Conservation (phyloP, 2,797 vertebrate genomes). For the Corythornis leucogaster region DNA sequence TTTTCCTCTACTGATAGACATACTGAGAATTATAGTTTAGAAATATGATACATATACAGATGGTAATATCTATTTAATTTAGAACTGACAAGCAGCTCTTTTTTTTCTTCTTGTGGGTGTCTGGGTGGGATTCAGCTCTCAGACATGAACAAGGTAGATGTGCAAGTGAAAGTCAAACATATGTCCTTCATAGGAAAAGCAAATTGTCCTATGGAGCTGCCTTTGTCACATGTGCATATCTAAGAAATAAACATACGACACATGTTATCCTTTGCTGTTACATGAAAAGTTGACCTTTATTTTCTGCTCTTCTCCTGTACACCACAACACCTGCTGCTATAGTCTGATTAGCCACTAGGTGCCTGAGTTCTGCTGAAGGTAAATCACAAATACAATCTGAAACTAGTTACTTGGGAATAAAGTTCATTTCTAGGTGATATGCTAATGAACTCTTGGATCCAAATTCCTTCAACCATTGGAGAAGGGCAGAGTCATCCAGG, state of each 20-base stretch:
- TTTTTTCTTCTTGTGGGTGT: background rate
- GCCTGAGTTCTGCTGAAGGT: background rate
- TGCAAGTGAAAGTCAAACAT: background rate
- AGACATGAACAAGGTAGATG: background rate
- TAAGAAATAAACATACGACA: background rate
- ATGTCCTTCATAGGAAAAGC: background rate
- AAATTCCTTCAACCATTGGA: background rate
- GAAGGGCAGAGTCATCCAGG: background rate
- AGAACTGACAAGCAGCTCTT: background rate
- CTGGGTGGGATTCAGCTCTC: background rate
- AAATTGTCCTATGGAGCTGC: background rate
- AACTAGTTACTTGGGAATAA: background rate
- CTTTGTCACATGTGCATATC: background rate
- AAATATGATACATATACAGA: background rate
- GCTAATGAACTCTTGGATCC: background rate
- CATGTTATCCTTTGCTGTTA: background rate
- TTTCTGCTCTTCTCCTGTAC: background rate
- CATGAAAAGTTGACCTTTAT: background rate
- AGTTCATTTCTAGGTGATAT: background rate
- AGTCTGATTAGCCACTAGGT: background rate
- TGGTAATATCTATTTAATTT: background rate
- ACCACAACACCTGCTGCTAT: fast-evolving
- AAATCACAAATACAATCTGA: background rate
- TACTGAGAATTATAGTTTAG: background rate
- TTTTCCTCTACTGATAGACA: background rate